phyloP scores from a whole-genome alignment of 2,888 invertebrate species.

The Callosobruchus maculatus region DNA sequence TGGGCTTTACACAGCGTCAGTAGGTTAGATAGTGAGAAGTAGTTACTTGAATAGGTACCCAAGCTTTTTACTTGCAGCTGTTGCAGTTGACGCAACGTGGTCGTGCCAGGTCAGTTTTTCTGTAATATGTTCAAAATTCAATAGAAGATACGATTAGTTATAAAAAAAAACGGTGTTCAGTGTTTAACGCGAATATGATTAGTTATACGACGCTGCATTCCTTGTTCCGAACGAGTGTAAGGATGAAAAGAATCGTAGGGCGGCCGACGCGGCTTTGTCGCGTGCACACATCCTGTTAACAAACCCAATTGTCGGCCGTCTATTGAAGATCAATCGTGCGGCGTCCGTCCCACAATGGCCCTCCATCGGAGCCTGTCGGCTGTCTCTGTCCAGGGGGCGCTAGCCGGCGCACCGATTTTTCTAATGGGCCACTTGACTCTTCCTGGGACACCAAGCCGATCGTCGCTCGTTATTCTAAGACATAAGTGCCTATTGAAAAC shows the following conservation, averaged over 20 bases:
- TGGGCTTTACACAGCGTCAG: too few species aligned
- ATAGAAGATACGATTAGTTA: too few species aligned
- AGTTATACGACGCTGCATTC: not conserved
- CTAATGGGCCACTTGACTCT: conserved; percentile 10
- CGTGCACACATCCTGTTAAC: conserved; percentile 8
- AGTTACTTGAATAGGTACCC: too few species aligned
- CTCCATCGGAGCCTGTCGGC: not conserved
- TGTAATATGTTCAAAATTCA: too few species aligned
- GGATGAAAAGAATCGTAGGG: not conserved
- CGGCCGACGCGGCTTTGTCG: too few species aligned
- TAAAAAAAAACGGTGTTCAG: too few species aligned
- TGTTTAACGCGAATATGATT: too few species aligned
- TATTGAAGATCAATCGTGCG: conserved; percentile 18
- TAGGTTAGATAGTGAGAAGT: too few species aligned
- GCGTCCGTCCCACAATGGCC: conserved; percentile 1
- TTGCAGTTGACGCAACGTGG: too few species aligned
- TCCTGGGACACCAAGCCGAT: not conserved
- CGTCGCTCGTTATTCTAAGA: not conserved
- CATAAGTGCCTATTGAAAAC: not conserved
- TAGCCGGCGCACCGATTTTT: conserved; percentile 11
- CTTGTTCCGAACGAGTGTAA: not conserved
- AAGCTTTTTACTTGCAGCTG: too few species aligned
- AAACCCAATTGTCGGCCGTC: conserved; percentile 10
- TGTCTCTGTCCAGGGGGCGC: not conserved
- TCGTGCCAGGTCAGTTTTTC: too few species aligned